Evolutionary conservation across 2,113 vertebrate genomes (phyloP), one percentile per base, ranked within the genome.

Genomic region (Colius striatus): DNA sequence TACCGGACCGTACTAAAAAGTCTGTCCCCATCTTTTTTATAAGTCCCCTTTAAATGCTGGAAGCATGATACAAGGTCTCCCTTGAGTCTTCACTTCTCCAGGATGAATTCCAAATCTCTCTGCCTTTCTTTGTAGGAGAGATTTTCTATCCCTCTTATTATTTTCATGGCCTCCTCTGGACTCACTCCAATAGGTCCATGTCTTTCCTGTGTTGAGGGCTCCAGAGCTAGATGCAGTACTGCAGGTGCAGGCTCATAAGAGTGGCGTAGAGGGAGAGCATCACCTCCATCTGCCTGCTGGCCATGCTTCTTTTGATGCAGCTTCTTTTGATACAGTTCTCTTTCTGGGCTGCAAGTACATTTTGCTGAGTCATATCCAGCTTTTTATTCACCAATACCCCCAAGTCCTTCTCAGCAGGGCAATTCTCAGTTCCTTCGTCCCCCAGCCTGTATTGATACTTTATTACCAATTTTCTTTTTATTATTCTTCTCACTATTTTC

Each of bases 261-360:
- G 23, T 1, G 4, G 25, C 16, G 20, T 0, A 16, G 27, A 73
- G 17, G 23, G 18, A 6, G 32, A 74, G 61, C 23, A 63, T 48
- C 43, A 16, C 23, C 34, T 70, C 30, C 30, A 23, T 66, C 0
- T 0, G 19, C 10, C 26, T 66, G 7, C 17, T 65, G 45, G 5
- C 41, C 51, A 19, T 0, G 0, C 13, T 38, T 17, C 22, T 50
- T 32, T 60, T 53, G 27, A 27, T 26, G 30, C 7, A 79, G 62
- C 41, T 41, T 36, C 41, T 41, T 36, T 13, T 57, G 48, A 21
- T 12, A 22, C 11, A 11, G 8, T 32, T 51, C 54, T 8, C 20
- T 32, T 61, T 51, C 63, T 27, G 10, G 22, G 17, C 32, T 61
- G 27, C 6, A 18, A 45, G 15, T 2, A 5, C 53, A 32, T 13